A percentile compares a stretch with the other conserved stretches of the same genome.
Conservation (phyloP, 2,797 vertebrate genomes). For the Scolopax rusticola region DNA sequence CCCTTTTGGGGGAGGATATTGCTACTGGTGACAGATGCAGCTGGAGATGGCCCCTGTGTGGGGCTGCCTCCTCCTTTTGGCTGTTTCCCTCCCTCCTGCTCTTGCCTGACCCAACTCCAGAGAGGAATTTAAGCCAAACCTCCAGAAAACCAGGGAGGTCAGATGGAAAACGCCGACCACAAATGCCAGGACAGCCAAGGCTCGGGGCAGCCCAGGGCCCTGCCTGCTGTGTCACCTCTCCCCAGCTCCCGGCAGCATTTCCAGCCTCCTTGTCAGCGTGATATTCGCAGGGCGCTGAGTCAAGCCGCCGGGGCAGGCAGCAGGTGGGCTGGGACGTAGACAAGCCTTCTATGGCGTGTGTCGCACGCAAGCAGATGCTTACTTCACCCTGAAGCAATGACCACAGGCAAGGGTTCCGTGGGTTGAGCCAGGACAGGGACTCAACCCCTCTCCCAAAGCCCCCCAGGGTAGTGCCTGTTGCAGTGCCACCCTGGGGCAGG, state of each 20-base stretch:
- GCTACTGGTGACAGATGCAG: background rate
- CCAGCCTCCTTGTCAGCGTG: background rate
- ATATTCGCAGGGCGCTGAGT: slow-evolving; percentile 58
- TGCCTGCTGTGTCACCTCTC: background rate
- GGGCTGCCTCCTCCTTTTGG: background rate
- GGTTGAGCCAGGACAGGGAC: rapidly evolving
- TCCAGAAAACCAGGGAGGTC: background rate
- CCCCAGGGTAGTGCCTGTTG: background rate
- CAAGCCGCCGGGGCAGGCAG: background rate
- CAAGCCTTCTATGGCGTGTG: background rate
- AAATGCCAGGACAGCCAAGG: background rate
- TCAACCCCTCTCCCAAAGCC: background rate
- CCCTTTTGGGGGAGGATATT: rapidly evolving
- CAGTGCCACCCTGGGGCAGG: rapidly evolving
- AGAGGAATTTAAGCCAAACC: background rate
- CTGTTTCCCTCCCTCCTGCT: background rate
- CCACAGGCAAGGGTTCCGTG: background rate
- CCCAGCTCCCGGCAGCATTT: background rate
- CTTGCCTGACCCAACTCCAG: background rate
- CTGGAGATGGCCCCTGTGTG: background rate
- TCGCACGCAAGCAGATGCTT: background rate
- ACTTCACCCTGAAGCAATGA: slow-evolving; percentile 53
- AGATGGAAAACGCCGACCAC: background rate
- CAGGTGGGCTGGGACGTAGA: slow-evolving; percentile 26
- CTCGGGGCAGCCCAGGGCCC: background rate